Evolutionary conservation across 1,140 invertebrate species (phyloP), one percentile per base, ranked within the genome.

Genomic region (Macrobrachium rosenbergii): DNA sequence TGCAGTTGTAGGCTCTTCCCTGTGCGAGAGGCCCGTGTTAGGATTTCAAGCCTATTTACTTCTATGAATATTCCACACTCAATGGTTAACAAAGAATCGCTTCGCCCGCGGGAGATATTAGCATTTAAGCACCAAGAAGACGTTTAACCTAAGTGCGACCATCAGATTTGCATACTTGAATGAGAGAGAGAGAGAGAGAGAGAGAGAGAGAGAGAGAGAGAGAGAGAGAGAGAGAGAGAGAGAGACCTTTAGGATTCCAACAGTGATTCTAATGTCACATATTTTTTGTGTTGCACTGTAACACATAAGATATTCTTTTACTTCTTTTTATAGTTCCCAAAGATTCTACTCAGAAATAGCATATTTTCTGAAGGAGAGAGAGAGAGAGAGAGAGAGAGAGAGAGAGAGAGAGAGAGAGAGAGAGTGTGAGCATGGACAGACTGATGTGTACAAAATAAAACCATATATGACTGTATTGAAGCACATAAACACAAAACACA

Each of bases 61-160:
- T 77, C 59, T 77, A 58, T 77, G 75, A 77, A 77, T 77, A 77
- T 77, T 77, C 75, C 75, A 77, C 75, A 77, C 17, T 58, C 23
- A 52, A 12, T 77, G 21, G 45, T 77, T 37, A 77, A 77, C 75
- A 58, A 77, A 77, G 75, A 43, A 77, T 77, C 12, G 75, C 75
- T 21, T 58, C n/a, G 17, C 75, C 75, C 21, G 2, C n/a, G 19
- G 69, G 43, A 59, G 75, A 19, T 58, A 77, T 59, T 59, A 77
- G 75, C 75, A 77, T 77, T 52, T 52, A 23, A 77, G 37, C 45
- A 59, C 75, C 45, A 21, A 58, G 59, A 58, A 21, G 75, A 59
- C 52, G 52, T 58, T 58, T 77, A 77, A 58, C 45, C 17, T 58
- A 23, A 23, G 75, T 77, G 45, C 52, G 17, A 77, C 75, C 75